phyloP scores from a whole-genome alignment of 2,797 vertebrate genomes.

The Pipistrellus pygmaeus region DNA sequence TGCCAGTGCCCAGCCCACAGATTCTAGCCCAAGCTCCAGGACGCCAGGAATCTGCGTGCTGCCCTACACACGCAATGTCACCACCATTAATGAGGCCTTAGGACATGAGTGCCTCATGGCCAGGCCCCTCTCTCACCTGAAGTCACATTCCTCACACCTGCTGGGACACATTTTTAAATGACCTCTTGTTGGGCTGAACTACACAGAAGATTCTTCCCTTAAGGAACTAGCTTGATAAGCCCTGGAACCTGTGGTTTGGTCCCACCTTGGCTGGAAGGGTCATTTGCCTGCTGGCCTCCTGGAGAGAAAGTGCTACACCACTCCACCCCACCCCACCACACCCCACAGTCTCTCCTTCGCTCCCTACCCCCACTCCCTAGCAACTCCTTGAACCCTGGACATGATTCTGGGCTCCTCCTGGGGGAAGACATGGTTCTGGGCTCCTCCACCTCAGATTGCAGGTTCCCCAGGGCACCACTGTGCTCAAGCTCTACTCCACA shows the following conservation, averaged over 20 bases:
- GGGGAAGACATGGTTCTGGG: neutral
- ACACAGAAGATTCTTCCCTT: neutral
- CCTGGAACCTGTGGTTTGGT: neutral
- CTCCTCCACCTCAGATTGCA: neutral
- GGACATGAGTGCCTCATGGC: neutral
- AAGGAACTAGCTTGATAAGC: neutral
- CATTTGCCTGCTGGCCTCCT: neutral
- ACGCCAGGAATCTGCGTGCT: neutral
- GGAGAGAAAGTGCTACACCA: neutral
- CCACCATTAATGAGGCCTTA: neutral
- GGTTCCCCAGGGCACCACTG: neutral
- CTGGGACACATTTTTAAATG: neutral
- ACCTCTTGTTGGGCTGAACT: neutral
- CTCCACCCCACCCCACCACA: neutral
- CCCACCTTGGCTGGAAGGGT: neutral
- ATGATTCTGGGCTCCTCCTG: neutral
- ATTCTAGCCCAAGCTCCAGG: neutral
- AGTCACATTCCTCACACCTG: neutral
- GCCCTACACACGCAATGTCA: neutral
- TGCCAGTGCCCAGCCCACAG: neutral
- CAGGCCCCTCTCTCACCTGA: neutral
- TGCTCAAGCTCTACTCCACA: neutral
- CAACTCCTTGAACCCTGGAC: neutral
- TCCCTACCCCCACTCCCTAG: neutral
- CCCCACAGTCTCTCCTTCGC: neutral